Evolutionary conservation across 2,113 vertebrate species (phyloP).

Genomic region (Crypturellus undulatus): DNA sequence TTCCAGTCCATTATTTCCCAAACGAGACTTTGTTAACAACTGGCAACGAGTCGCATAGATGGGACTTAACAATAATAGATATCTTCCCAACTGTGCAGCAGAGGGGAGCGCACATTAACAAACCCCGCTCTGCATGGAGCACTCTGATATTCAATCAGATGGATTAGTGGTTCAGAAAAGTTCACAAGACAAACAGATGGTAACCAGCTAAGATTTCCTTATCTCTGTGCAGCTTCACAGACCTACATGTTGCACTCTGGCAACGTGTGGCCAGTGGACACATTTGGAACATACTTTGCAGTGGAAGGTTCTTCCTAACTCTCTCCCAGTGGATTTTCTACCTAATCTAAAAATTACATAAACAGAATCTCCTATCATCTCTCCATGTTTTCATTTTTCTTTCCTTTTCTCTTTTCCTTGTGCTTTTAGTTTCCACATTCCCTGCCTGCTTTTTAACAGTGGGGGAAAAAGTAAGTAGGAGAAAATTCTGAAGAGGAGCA

Average conservation of each 20-base stretch:
- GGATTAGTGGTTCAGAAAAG: neutral
- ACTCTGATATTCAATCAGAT: neutral
- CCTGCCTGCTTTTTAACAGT: neutral
- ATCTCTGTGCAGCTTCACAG: neutral
- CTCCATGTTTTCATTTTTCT: fast-evolving
- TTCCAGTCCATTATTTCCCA: neutral
- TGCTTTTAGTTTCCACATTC: neutral
- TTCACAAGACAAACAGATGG: neutral
- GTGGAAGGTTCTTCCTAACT: neutral
- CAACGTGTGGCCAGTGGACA: neutral
- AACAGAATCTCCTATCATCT: neutral
- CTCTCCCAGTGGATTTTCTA: neutral
- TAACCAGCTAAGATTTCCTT: neutral
- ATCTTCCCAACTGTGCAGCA: neutral
- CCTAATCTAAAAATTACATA: neutral
- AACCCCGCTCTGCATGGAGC: neutral
- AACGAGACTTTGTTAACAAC: neutral
- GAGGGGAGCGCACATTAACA: neutral
- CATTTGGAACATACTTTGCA: neutral
- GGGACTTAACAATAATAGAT: neutral
- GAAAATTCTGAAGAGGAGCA: neutral
- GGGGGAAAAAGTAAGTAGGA: neutral
- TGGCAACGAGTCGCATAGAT: neutral
- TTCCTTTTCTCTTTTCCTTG: neutral
- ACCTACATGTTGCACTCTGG: neutral